Evolutionary conservation across 2,113 vertebrate species (phyloP).

Genomic region (Mus musculus): GRCm39 chr16:66815001-66815500

Average conservation of each 20-base stretch:
- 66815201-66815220: not conserved
- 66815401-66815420: not conserved
- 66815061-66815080: not conserved
- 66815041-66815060: not conserved
- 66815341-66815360: not conserved
- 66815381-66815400: not conserved
- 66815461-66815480: too few relatives aligned
- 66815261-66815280: not conserved
- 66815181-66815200: not conserved
- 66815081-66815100: not conserved
- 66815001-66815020: too few relatives aligned
- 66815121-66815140: not conserved
- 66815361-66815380: not conserved
- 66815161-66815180: not conserved
- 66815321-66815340: fast-evolving
- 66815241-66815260: not conserved
- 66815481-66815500: too few relatives aligned
- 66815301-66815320: not conserved
- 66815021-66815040: not conserved
- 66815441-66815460: not conserved
- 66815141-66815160: not conserved
- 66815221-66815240: not conserved
- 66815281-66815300: not conserved
- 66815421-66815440: not conserved
- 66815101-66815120: not conserved